A percentile compares a stretch with the other conserved stretches of the same genome.
Evolutionary conservation across 2,888 invertebrate genomes (phyloP).

Genomic region (Melanostoma scalare): DNA sequence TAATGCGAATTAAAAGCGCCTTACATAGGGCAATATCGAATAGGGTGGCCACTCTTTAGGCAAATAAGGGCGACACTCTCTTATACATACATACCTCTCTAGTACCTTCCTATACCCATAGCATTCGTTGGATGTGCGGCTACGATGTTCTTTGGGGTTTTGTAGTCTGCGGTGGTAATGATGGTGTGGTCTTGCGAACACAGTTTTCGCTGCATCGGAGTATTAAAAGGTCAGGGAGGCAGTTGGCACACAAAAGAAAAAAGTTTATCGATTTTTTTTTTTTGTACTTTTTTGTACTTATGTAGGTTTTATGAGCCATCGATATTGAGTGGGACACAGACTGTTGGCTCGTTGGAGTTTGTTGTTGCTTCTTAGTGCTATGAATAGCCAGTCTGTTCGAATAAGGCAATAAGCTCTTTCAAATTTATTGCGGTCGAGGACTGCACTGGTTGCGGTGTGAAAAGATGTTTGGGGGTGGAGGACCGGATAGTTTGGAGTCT

Average conservation of each 20-base stretch:
- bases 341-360: slow-evolving; percentile 13
- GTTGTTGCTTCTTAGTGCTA: slow-evolving; percentile 21
- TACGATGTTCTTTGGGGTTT: slow-evolving; percentile 54
- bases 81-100: background rate
- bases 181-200: slow-evolving; percentile 25
- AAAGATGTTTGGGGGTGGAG: background rate
- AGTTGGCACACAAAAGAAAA: slow-evolving; percentile 10
- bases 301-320: slow-evolving; percentile 54
- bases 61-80: background rate
- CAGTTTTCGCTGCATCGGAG: slow-evolving; percentile 26
- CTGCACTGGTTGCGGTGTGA: slow-evolving; percentile 10
- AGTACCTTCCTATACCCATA: background rate
- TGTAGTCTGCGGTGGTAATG: slow-evolving; percentile 46
- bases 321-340: slow-evolving; percentile 47
- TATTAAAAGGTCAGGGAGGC: slow-evolving; percentile 58
- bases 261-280: slow-evolving; percentile 9
- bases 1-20: slow-evolving; percentile 70
- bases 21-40: slow-evolving; percentile 14
- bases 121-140: slow-evolving; percentile 13
- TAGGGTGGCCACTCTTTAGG: slow-evolving; percentile 16
- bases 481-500: slow-evolving; percentile 10
- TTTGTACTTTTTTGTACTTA: slow-evolving; percentile 21
- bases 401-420: slow-evolving; percentile 63
- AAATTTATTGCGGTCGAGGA: slow-evolving; percentile 71
- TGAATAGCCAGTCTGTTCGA: slow-evolving; percentile 50